phyloP scores from a whole-genome alignment of 2,113 vertebrate genomes.

The Strix aluco region DNA sequence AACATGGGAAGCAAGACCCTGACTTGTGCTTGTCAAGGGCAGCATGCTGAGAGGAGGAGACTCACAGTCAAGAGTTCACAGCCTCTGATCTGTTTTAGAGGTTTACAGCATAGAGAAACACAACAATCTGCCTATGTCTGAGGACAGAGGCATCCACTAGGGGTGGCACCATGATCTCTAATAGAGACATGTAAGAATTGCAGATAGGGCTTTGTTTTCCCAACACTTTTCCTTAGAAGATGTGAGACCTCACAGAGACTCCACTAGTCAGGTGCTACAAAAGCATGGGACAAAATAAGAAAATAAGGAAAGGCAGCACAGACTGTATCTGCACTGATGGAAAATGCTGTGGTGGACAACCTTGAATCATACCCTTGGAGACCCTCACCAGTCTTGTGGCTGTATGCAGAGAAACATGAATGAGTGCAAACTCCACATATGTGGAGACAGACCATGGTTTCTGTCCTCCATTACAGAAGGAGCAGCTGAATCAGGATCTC shows the following conservation, averaged over 20 bases:
- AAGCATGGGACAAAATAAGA: not conserved
- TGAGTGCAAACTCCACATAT: not conserved
- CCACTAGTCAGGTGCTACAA: not conserved
- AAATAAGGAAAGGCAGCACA: not conserved
- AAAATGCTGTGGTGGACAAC: rapidly evolving
- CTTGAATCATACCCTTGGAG: not conserved
- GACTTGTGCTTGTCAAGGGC: rapidly evolving
- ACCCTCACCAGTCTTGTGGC: not conserved
- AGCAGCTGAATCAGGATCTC: not conserved
- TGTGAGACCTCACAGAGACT: not conserved
- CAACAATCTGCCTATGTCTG: not conserved
- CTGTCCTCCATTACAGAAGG: not conserved
- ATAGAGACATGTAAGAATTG: not conserved
- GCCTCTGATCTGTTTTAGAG: not conserved
- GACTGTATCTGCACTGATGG: not conserved
- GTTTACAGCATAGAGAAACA: not conserved
- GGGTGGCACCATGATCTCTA: not conserved
- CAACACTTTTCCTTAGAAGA: not conserved
- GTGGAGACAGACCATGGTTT: not conserved
- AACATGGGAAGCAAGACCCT: not conserved
- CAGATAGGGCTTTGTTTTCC: not conserved
- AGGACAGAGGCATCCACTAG: not conserved
- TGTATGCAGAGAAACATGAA: not conserved
- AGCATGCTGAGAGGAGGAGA: rapidly evolving
- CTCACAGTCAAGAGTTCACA: not conserved